A percentile compares a stretch with the other conserved stretches of the same genome.
phyloP scores from a whole-genome alignment of 2,888 invertebrate species.

The Thysanoteuthis rhombus region DNA sequence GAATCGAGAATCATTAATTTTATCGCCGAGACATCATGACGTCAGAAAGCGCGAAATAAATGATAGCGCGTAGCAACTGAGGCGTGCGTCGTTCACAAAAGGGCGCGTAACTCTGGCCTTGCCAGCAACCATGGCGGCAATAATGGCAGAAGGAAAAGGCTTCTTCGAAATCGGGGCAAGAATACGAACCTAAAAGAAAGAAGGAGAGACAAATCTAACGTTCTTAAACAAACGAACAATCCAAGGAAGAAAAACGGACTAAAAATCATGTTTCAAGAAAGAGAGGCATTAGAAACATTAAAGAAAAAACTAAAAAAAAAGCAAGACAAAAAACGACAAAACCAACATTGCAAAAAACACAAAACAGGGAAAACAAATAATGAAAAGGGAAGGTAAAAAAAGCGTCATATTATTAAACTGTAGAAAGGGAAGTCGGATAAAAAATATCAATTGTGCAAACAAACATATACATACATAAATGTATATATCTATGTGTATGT shows the following conservation, averaged over 20 bases:
- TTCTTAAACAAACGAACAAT: too few species aligned
- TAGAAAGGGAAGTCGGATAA: neutral
- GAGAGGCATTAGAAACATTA: neutral
- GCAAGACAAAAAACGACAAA: too few species aligned
- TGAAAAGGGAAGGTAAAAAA: neutral
- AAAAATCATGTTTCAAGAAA: neutral
- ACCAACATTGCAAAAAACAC: too few species aligned
- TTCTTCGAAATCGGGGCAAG: neutral
- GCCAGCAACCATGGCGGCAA: neutral
- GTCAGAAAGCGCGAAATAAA: constrained; percentile 21
- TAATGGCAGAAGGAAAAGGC: neutral
- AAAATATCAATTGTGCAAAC: neutral
- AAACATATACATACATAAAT: neutral
- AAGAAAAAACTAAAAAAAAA: neutral
- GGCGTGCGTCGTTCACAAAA: neutral
- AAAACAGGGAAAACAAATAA: neutral
- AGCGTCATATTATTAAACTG: neutral
- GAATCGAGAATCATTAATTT: constrained; percentile 21
- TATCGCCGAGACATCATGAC: neutral
- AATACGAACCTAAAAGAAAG: neutral
- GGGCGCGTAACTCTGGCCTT: constrained; percentile 27
- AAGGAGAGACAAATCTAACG: too few species aligned
- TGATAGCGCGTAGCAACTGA: neutral
- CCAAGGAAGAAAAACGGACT: too few species aligned
- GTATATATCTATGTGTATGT: neutral